A percentile compares a stretch with the other conserved stretches of the same genome.
Conservation (phyloP, 2,797 vertebrate genomes). For the Sitta carolinensis region DNA sequence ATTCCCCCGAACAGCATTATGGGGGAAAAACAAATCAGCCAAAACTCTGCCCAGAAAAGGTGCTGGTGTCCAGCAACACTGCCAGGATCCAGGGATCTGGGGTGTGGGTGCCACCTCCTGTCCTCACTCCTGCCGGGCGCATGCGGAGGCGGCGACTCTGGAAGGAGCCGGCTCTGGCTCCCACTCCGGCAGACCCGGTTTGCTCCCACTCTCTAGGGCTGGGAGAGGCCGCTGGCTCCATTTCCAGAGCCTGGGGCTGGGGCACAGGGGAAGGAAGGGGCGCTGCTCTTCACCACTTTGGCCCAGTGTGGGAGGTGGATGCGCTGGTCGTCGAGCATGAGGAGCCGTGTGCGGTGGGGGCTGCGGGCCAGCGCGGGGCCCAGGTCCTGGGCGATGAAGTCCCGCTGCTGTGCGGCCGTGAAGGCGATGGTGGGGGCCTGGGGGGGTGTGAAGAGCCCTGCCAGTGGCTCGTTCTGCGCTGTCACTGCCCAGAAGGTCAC, state of each 20-base stretch:
- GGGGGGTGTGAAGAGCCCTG: slow-evolving; percentile 83
- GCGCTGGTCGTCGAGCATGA: slow-evolving; percentile 87
- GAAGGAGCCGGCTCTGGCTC: background rate
- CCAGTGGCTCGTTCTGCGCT: slow-evolving; percentile 86
- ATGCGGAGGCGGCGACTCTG: rapidly evolving
- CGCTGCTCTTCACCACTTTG: slow-evolving; percentile 85
- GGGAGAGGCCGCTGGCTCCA: background rate
- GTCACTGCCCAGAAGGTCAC: slow-evolving; percentile 94
- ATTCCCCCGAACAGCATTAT: background rate
- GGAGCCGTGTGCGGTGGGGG: slow-evolving; percentile 74
- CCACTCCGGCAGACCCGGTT: background rate
- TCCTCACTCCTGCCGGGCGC: background rate
- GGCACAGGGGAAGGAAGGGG: rapidly evolving
- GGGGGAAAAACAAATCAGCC: background rate
- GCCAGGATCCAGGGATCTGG: rapidly evolving
- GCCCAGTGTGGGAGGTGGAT: slow-evolving; percentile 90
- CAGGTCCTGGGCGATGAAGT: slow-evolving; percentile 90
- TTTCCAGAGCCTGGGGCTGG: background rate
- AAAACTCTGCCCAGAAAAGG: background rate
- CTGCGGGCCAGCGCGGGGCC: slow-evolving; percentile 87
- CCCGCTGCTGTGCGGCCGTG: slow-evolving; percentile 87
- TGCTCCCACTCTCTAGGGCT: background rate
- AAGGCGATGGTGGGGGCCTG: slow-evolving; percentile 87
- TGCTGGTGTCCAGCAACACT: background rate
- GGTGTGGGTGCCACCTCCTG: background rate